Base-by-base conservation (phyloP, 2,888 invertebrate species). In the Drosophila tripunctata region DNA sequence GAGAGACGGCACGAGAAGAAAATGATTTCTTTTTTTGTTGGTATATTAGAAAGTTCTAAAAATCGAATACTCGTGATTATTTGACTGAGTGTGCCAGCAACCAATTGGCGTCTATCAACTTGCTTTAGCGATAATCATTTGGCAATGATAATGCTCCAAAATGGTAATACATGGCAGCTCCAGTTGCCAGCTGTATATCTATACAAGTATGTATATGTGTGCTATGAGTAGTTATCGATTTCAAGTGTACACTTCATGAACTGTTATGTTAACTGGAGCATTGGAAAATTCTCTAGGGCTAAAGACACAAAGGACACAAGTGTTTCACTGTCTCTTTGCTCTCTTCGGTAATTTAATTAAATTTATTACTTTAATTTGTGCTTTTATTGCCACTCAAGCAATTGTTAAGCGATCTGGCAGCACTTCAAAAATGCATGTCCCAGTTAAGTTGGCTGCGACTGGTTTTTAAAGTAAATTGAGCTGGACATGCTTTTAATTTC, bases 71-170 rank as follows among this genome's bases (percentile, higher is more conserved):
- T 40, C 17, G 30, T 50, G 56, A 57, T 57, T 57, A 56, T 56
- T 56, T 45, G 10, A 19, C 15, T 17, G 51, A 50, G 52, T 60
- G 51, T 64, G 70, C 69, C 58, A n/a, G n/a, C 62, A 47, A n/a
- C n/a, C 65, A 66, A 35, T 38, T 57, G 65, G 62, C 75, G 58
- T 31, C 24, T 40, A 52, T 40, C 54, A 35, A 45, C 60, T n/a
- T 48, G 57, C 21, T 24, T 21, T 36, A 48, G 45, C 66, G 61
- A 74, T 77, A 67, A 68, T 72, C 62, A 73, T 67, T 80, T 78
- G 84, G 69, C 79, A 80, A 67, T 65, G 63, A 72, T 77, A 80
- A 83, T 77, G 60, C 41, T 24, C 24, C 17, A 30, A 67, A 69
- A 60, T 17, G 48, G 43, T 58, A 64, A 69, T 65, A 36, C 35